Conservation (phyloP, 2,888 invertebrate species). For the Dioctria rufipes region DNA sequence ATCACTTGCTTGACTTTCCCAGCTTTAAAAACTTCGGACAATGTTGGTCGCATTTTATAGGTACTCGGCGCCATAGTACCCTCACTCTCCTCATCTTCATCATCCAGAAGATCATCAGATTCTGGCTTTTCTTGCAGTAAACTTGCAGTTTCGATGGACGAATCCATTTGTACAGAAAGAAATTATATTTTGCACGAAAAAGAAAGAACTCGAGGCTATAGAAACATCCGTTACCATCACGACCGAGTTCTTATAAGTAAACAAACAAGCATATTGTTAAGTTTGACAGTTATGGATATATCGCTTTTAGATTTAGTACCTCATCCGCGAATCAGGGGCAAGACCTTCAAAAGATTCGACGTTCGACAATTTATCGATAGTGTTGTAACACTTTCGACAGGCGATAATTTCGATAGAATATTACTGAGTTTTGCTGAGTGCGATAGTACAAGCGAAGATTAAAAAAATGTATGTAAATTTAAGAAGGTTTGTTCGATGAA, state of each 20-base stretch:
- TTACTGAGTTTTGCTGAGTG: too few species aligned
- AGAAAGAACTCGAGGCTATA: background rate
- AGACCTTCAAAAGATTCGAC: too few species aligned
- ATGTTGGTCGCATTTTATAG: constrained; percentile 29
- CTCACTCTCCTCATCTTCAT: background rate
- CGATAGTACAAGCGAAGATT: too few species aligned
- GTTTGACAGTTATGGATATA: background rate
- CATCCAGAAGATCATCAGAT: background rate
- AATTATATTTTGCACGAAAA: background rate
- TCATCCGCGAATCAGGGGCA: too few species aligned
- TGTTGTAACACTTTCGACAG: too few species aligned
- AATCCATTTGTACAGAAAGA: background rate
- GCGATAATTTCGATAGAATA: too few species aligned
- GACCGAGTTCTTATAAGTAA: background rate
- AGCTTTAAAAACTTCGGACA: constrained; percentile 26
- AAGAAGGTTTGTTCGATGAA: too few species aligned
- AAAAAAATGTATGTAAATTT: too few species aligned
- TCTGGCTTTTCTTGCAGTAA: background rate
- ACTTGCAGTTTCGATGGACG: background rate
- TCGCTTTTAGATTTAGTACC: too few species aligned
- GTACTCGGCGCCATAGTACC: background rate
- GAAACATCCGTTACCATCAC: constrained; percentile 26
- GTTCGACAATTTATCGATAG: too few species aligned
- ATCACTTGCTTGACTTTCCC: constrained; percentile 1
- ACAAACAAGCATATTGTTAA: too few species aligned